phyloP scores from a whole-genome alignment of 2,888 invertebrate species.

The Rhingia rostrata region DNA sequence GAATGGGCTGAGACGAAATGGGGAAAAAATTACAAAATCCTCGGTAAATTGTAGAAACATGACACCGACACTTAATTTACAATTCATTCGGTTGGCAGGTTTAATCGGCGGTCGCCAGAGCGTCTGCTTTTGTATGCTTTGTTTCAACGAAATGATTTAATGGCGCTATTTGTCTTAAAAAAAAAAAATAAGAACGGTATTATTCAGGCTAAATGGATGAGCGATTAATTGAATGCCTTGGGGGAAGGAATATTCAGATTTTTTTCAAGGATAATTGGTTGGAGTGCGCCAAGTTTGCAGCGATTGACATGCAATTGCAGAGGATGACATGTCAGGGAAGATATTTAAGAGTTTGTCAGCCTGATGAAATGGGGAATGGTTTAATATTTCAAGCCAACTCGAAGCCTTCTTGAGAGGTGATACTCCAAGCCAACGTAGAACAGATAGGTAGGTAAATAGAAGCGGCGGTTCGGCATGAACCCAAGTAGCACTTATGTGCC shows the following conservation, averaged over 20 bases:
- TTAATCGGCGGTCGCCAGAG: constrained; percentile 65
- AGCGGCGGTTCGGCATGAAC: too few species aligned
- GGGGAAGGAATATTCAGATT: constrained; percentile 26
- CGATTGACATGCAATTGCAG: constrained; percentile 27
- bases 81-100: constrained; percentile 79
- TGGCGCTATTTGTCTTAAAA: constrained; percentile 63
- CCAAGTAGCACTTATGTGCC: too few species aligned
- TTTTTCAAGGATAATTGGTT: constrained; percentile 23
- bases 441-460: too few species aligned
- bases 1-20: constrained; percentile 39
- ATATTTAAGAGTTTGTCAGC: too few species aligned
- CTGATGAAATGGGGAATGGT: too few species aligned
- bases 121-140: constrained; percentile 36
- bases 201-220: constrained; percentile 57
- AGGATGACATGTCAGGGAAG: too few species aligned
- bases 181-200: constrained; percentile 33
- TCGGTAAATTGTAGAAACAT: constrained; percentile 78
- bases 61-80: constrained; percentile 80
- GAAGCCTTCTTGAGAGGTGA: not conserved
- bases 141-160: constrained; percentile 68
- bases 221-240: constrained; percentile 53
- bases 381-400: too few species aligned
- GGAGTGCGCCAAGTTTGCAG: constrained; percentile 14
- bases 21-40: constrained; percentile 54
- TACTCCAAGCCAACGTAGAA: constrained; percentile 3